Percentiles rank a stretch among this genome's conserved stretches.
Conservation (phyloP, 2,888 invertebrate genomes). For the Fragum whitleyi region DNA sequence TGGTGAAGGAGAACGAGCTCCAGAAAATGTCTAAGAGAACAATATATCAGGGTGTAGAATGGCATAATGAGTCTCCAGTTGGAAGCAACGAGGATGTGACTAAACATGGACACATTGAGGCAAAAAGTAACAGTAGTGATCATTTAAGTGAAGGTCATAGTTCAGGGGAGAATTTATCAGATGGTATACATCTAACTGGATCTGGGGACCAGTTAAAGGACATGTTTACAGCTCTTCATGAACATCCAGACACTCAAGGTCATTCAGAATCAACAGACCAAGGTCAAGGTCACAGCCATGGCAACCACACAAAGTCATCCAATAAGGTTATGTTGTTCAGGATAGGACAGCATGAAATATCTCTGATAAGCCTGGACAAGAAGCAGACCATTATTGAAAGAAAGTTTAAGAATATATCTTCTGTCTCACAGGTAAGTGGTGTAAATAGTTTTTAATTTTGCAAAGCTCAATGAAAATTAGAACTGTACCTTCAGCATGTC, state of each 20-base stretch:
- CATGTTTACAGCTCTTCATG: constrained; percentile 54
- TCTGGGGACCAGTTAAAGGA: constrained; percentile 57
- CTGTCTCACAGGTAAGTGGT: constrained; percentile 90
- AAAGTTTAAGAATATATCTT: constrained; percentile 94
- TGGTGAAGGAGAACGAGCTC: constrained; percentile 82
- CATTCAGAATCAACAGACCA: constrained; percentile 2
- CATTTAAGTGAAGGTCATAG: constrained; percentile 65
- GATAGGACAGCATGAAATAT: constrained; percentile 94
- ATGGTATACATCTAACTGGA: constrained; percentile 37
- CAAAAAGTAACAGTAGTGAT: constrained; percentile 44
- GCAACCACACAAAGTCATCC: constrained; percentile 50
- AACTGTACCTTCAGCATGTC: too few species aligned
- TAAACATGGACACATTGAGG: constrained; percentile 44
- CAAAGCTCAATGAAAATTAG: neutral
- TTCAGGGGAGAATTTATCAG: constrained; percentile 70
- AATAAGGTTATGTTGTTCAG: constrained; percentile 96
- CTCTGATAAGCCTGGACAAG: constrained; percentile 96
- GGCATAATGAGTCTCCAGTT: constrained; percentile 65
- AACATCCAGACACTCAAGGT: constrained; percentile 45
- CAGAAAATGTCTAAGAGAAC: constrained; percentile 58
- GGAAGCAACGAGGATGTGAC: constrained; percentile 75
- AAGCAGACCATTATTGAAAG: constrained; percentile 95
- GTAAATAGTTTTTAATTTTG: too few species aligned
- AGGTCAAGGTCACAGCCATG: constrained; percentile 53
- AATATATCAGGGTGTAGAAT: constrained; percentile 49